A percentile compares a stretch with the other conserved stretches of the same genome.
Conservation (phyloP, 2,888 invertebrate species). For the Eupsilia transversa region DNA sequence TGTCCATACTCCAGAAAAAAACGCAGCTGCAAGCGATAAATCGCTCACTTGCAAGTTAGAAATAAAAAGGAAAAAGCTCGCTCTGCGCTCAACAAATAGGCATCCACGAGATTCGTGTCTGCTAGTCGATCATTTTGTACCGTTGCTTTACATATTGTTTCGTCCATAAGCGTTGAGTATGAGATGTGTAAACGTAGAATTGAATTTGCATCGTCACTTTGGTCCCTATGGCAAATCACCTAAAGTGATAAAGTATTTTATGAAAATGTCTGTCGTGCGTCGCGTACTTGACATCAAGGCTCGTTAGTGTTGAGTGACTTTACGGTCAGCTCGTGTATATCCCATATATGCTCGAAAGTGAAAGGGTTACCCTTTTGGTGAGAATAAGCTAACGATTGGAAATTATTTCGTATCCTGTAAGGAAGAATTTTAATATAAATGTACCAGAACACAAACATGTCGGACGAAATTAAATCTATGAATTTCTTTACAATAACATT, state of each 20-base stretch:
- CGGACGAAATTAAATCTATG: background rate
- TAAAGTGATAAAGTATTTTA: conserved; percentile 63
- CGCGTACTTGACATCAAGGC: conserved; percentile 64
- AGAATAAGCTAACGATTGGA: conserved; percentile 32
- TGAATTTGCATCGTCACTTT: conserved; percentile 71
- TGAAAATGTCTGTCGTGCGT: conserved; percentile 65
- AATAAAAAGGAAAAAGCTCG: conserved; percentile 73
- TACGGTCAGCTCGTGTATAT: conserved; percentile 63
- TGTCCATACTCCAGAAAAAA: conserved; percentile 74
- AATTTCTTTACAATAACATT: conserved; percentile 11
- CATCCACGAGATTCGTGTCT: conserved; percentile 70
- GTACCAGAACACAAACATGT: background rate
- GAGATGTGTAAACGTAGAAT: conserved; percentile 71
- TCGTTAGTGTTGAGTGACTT: conserved; percentile 69
- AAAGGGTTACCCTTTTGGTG: conserved; percentile 46
- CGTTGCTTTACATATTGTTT: conserved; percentile 77
- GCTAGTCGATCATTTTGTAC: conserved; percentile 77
- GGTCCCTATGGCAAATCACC: conserved; percentile 38
- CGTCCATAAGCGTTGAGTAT: conserved; percentile 71
- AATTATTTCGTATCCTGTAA: conserved; percentile 23
- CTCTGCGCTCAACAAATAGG: conserved; percentile 77
- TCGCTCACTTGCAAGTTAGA: conserved; percentile 77
- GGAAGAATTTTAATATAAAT: background rate
- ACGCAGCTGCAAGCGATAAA: conserved; percentile 79
- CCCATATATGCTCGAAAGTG: conserved; percentile 52